Conservation (phyloP, 1,140 invertebrate genomes). For the Drosophila orosa region DNA sequence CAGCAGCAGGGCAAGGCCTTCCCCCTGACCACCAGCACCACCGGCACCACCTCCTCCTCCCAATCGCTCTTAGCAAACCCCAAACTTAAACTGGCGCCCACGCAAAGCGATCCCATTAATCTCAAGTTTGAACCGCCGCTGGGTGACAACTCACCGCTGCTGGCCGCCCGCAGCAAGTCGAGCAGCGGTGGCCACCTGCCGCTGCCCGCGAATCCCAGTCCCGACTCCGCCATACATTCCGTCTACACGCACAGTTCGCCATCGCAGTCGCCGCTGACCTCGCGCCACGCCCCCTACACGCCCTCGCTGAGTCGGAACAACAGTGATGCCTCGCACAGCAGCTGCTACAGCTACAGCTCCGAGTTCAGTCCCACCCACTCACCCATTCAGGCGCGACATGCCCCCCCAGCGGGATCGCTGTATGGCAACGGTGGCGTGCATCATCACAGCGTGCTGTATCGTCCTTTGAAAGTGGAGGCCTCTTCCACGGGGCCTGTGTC, state of each 20-base stretch:
- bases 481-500: slow-evolving; percentile 2
- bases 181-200: slow-evolving; percentile 78
- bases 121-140: slow-evolving; percentile 78
- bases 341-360: slow-evolving; percentile 91
- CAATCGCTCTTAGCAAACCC: slow-evolving; percentile 11
- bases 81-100: slow-evolving; percentile 73
- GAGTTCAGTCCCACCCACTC: slow-evolving; percentile 94
- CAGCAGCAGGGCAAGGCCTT: slow-evolving; percentile 28
- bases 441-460: slow-evolving; percentile 85
- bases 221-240: slow-evolving; percentile 94
- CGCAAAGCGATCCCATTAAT: slow-evolving; percentile 83
- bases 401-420: slow-evolving; percentile 50
- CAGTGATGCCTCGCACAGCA: slow-evolving; percentile 94
- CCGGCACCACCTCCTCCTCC: not conserved
- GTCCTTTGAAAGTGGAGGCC: slow-evolving; percentile 78
- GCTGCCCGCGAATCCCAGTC: slow-evolving; percentile 89
- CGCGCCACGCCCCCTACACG: slow-evolving; percentile 91
- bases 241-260: slow-evolving; percentile 92
- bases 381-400: slow-evolving; percentile 89
- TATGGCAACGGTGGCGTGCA: slow-evolving; percentile 85
- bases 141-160: slow-evolving; percentile 64
- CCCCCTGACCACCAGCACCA: slow-evolving; percentile 21
- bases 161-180: slow-evolving; percentile 72
- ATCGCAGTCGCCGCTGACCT: slow-evolving; percentile 93
- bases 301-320: slow-evolving; percentile 94